These are phyloP conservation scores for Bombus sylvicola DNA, from an alignment of 1,140 invertebrate genomes.

Conservation along the genomic window DNA sequence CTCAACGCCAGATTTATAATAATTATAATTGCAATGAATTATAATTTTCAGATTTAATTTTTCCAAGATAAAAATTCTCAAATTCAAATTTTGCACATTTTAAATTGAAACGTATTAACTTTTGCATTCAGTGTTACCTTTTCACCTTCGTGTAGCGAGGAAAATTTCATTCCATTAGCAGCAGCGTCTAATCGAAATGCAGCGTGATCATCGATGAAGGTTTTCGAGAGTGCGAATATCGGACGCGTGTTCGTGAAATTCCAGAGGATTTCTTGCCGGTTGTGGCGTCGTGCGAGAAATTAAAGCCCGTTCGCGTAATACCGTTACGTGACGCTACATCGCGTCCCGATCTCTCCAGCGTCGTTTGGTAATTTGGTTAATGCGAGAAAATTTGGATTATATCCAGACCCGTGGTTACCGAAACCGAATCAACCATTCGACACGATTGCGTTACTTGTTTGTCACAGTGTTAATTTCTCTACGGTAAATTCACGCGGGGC, in stretches of 20 bases:
- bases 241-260: constrained; percentile 37
- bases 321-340: constrained; percentile 50
- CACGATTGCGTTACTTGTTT: background rate
- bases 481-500: accelerated
- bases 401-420: constrained; percentile 24
- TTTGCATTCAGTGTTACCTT: too few relatives aligned
- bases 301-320: constrained; percentile 45
- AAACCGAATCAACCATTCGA: background rate
- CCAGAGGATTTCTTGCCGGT: constrained; percentile 44
- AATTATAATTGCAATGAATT: too few relatives aligned
- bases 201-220: background rate
- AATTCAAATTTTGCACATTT: background rate
- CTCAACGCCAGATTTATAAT: too few relatives aligned
- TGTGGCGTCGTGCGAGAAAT: constrained; percentile 37
- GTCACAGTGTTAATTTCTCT: background rate
- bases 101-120: background rate
- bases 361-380: constrained; percentile 46
- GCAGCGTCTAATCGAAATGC: constrained; percentile 1
- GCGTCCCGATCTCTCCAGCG: constrained; percentile 39
- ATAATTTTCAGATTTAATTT: too few relatives aligned
- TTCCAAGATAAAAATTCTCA: too few relatives aligned
- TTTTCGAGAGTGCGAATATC: constrained; percentile 10
- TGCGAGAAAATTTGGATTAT: constrained; percentile 51
- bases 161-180: background rate
- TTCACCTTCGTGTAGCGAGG: background rate